These are phyloP conservation scores for Poeciliopsis presidionis DNA, from an alignment of 2,797 vertebrate genomes.

Conservation along the genomic window DNA sequence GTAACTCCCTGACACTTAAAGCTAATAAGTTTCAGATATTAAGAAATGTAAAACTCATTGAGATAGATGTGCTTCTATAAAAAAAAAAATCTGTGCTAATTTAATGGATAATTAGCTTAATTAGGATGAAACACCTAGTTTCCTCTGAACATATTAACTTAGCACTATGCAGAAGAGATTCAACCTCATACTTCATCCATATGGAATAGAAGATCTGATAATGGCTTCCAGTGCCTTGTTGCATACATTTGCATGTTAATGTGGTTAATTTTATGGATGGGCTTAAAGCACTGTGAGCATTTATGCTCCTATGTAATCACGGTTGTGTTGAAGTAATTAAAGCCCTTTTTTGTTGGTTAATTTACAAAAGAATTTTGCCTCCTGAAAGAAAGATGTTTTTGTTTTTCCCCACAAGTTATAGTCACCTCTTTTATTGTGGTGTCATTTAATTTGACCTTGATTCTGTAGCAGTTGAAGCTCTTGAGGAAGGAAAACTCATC, in stretches of 20 bases:
- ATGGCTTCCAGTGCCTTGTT: background rate
- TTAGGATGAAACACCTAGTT: background rate
- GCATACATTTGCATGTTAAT: slow-evolving; percentile 1
- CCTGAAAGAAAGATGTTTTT: background rate
- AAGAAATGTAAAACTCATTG: background rate
- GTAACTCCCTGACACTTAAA: background rate
- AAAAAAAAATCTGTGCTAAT: background rate
- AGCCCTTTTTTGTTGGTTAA: background rate
- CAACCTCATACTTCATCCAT: background rate
- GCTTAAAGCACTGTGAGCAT: background rate
- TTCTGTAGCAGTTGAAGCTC: background rate
- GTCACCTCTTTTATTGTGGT: background rate
- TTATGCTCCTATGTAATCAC: background rate
- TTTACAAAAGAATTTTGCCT: background rate
- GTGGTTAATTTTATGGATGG: background rate
- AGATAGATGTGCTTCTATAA: background rate
- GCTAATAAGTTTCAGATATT: background rate
- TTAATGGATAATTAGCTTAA: slow-evolving; percentile 8
- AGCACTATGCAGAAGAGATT: background rate
- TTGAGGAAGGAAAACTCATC: background rate
- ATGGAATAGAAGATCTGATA: background rate
- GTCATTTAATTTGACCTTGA: background rate
- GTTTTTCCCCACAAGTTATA: background rate
- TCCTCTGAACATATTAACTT: background rate
- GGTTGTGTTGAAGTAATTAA: background rate